These are phyloP conservation scores for Siphonodentalium dalli DNA, from an alignment of 2,888 invertebrate genomes.

Conservation along the genomic window DNA sequence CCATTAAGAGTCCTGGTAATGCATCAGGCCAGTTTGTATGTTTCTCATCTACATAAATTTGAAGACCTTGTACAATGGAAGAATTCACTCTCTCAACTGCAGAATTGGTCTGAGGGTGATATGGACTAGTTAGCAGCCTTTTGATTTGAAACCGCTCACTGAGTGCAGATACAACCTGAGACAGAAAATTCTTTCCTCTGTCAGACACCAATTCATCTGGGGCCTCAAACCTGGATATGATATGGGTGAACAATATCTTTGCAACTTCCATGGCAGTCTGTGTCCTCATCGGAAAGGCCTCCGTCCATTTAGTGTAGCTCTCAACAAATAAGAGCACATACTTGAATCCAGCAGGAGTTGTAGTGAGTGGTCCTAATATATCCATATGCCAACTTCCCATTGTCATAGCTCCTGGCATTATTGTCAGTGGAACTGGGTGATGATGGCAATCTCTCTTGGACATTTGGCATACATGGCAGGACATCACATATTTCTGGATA, in stretches of 20 bases:
- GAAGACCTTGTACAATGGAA: slow-evolving; percentile 6
- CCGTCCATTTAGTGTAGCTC: slow-evolving; percentile 3
- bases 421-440: slow-evolving; percentile 1
- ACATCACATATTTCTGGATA: slow-evolving; percentile 2
- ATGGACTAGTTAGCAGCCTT: slow-evolving; percentile 1
- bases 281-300: slow-evolving; percentile 13
- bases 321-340: slow-evolving; percentile 12
- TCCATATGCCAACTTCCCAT: slow-evolving; percentile 11
- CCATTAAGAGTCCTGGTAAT: too few species aligned
- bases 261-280: slow-evolving; percentile 7
- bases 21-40: too few species aligned
- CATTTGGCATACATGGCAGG: slow-evolving; percentile 6
- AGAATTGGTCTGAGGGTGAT: slow-evolving; percentile 15
- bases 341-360: neutral
- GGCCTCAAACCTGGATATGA: slow-evolving; percentile 15
- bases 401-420: slow-evolving; percentile 1
- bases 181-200: slow-evolving; percentile 8
- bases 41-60: too few species aligned
- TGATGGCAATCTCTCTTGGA: slow-evolving; percentile 1
- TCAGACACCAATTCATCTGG: slow-evolving; percentile 5
- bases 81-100: slow-evolving; percentile 2
- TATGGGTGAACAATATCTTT: neutral
- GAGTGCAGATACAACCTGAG: slow-evolving; percentile 8
- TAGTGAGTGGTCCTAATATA: slow-evolving; percentile 1
- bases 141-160: slow-evolving; percentile 14